Evolutionary conservation across 1,140 invertebrate genomes (phyloP).

Genomic region (Tribolium castaneum): DNA sequence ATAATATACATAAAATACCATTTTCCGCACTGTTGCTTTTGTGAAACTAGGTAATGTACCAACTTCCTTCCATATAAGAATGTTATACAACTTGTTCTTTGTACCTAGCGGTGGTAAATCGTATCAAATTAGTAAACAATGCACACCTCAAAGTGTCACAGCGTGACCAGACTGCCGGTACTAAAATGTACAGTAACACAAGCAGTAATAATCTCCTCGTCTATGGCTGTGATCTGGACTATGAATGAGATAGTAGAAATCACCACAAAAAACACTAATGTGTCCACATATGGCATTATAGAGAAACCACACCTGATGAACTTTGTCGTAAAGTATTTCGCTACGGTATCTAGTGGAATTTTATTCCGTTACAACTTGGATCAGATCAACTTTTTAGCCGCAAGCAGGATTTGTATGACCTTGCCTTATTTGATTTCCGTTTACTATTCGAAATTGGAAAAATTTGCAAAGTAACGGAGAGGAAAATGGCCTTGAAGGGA

Average conservation of each 20-base stretch:
- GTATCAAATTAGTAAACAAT: not conserved
- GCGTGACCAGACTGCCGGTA: not conserved
- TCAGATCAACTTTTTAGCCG: not conserved
- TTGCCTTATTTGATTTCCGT: not conserved
- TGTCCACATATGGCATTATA: not conserved
- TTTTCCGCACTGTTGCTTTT: not conserved
- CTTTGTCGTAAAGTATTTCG: not conserved
- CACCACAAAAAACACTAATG: not conserved
- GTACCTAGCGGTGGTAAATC: not conserved
- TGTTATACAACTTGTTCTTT: not conserved
- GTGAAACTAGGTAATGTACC: not conserved
- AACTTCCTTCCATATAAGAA: not conserved
- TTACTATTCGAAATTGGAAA: not conserved
- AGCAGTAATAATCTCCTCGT: not conserved
- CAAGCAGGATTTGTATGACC: not conserved
- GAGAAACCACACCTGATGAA: not conserved
- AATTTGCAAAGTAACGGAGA: not conserved
- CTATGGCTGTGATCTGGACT: not conserved
- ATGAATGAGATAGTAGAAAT: not conserved
- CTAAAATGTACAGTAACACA: not conserved
- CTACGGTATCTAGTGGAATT: not conserved
- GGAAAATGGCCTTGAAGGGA: not conserved
- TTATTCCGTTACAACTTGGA: not conserved
- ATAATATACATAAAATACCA: not conserved
- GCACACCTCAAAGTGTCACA: not conserved